phyloP scores from a whole-genome alignment of 2,888 invertebrate species.

The Amblyjoppa fuscipennis region DNA sequence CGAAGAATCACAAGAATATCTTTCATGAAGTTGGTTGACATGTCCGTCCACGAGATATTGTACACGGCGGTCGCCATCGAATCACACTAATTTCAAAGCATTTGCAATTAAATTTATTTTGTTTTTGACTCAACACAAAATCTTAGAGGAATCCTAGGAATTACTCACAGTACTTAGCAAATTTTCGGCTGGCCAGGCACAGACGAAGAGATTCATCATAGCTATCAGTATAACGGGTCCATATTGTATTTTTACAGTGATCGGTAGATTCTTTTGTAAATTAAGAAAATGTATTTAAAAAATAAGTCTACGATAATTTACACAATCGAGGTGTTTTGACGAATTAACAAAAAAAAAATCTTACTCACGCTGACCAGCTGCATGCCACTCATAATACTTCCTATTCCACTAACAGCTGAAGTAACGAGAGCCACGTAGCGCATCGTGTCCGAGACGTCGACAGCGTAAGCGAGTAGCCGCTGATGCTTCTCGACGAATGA shows the following conservation, averaged over 20 bases:
- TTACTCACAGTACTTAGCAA: slow-evolving; percentile 20
- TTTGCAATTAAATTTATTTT: not conserved
- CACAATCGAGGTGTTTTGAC: not conserved
- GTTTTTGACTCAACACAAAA: not conserved
- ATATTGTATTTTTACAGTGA: not conserved
- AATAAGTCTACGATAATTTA: not conserved
- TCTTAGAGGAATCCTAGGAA: not conserved
- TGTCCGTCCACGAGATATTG: slow-evolving; percentile 26
- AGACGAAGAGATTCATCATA: slow-evolving; percentile 18
- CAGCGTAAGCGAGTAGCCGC: slow-evolving; percentile 45
- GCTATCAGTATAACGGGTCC: not conserved
- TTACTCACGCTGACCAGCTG: slow-evolving; percentile 68
- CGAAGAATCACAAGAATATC: slow-evolving; percentile 40
- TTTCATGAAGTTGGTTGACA: slow-evolving; percentile 39
- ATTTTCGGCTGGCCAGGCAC: not conserved
- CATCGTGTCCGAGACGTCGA: slow-evolving; percentile 56
- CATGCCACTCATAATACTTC: slow-evolving; percentile 63
- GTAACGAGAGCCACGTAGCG: slow-evolving; percentile 54
- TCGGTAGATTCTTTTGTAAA: not conserved
- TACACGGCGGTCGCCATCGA: slow-evolving; percentile 45
- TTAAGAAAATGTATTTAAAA: not conserved
- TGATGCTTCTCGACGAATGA: slow-evolving; percentile 20
- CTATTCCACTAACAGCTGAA: slow-evolving; percentile 10
- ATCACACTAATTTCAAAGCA: slow-evolving; percentile 13
- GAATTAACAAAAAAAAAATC: not conserved